These are phyloP conservation scores for Brachionus rubens DNA, from an alignment of 1,140 invertebrate species.

Conservation along the genomic window DNA sequence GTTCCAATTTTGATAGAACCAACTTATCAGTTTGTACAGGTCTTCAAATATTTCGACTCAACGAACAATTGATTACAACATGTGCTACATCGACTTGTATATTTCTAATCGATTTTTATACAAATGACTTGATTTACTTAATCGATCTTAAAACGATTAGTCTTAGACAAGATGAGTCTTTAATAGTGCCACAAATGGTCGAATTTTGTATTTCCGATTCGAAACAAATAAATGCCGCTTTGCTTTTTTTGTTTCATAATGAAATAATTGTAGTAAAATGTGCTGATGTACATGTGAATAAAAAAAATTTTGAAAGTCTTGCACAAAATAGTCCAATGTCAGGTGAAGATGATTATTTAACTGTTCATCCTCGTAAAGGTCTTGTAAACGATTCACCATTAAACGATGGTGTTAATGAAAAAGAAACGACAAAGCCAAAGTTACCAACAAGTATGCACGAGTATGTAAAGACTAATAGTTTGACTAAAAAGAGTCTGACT, in stretches of 20 bases:
- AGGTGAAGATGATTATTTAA: neutral
- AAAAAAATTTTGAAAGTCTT: neutral
- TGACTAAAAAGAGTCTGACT: slow-evolving; percentile 47
- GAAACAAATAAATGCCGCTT: slow-evolving; percentile 17
- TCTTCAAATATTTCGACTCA: neutral
- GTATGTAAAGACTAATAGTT: slow-evolving; percentile 37
- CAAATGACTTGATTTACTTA: slow-evolving; percentile 15
- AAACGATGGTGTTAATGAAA: neutral
- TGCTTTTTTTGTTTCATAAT: slow-evolving; percentile 30
- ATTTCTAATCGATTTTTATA: slow-evolving; percentile 23
- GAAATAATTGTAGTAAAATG: slow-evolving; percentile 20
- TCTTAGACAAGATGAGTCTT: neutral
- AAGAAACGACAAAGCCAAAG: neutral
- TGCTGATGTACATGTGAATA: neutral
- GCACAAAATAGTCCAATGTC: neutral
- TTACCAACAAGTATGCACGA: slow-evolving; percentile 16
- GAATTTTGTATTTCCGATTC: neutral
- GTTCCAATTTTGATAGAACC: neutral
- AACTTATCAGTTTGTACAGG: slow-evolving; percentile 11
- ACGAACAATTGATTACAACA: neutral
- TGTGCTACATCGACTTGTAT: slow-evolving; percentile 13
- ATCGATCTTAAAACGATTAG: neutral
- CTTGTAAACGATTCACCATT: neutral
- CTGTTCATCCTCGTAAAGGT: neutral
- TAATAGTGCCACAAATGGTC: slow-evolving; percentile 2